Evolutionary conservation across 2,888 invertebrate species (phyloP).

Genomic region (Capitulum mitella): DNA sequence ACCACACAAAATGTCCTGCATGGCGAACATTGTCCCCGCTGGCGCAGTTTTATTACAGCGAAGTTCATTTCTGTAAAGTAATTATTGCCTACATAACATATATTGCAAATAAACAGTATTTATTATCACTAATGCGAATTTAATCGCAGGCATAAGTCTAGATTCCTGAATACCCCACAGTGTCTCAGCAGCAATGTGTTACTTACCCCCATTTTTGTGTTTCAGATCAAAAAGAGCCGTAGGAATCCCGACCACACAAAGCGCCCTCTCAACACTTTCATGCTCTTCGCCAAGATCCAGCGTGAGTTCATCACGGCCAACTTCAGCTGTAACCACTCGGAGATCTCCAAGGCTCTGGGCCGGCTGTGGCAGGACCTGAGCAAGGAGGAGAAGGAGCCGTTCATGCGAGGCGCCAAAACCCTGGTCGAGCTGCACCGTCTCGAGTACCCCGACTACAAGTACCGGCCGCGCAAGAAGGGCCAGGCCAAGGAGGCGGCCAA

Average conservation of each 20-base stretch:
- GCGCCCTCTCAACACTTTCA: conserved; percentile 29
- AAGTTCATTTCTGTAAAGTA: too few relatives aligned
- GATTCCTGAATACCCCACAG: too few relatives aligned
- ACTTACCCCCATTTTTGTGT: too few relatives aligned
- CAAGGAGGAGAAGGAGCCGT: conserved; percentile 27
- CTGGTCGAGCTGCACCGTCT: conserved; percentile 27
- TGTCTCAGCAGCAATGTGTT: too few relatives aligned
- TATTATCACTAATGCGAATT: too few relatives aligned
- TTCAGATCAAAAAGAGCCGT: neutral
- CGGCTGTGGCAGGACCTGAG: conserved; percentile 29
- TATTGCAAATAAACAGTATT: too few relatives aligned
- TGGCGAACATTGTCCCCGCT: too few relatives aligned
- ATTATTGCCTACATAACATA: too few relatives aligned
- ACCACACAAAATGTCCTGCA: too few relatives aligned
- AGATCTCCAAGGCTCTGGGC: conserved; percentile 31
- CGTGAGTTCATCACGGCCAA: conserved; percentile 27
- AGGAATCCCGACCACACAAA: conserved; percentile 27
- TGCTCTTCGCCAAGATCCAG: conserved; percentile 30
- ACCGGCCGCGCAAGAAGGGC: conserved; percentile 28
- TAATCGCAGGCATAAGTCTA: too few relatives aligned
- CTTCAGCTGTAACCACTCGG: conserved; percentile 18
- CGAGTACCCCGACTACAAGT: conserved; percentile 31
- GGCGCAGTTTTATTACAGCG: too few relatives aligned
- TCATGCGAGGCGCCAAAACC: conserved; percentile 28
- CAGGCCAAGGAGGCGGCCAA: neutral